Evolutionary conservation across 2,113 vertebrate genomes (phyloP), one percentile per base, ranked within the genome.

Genomic region (Ursus arctos): DNA sequence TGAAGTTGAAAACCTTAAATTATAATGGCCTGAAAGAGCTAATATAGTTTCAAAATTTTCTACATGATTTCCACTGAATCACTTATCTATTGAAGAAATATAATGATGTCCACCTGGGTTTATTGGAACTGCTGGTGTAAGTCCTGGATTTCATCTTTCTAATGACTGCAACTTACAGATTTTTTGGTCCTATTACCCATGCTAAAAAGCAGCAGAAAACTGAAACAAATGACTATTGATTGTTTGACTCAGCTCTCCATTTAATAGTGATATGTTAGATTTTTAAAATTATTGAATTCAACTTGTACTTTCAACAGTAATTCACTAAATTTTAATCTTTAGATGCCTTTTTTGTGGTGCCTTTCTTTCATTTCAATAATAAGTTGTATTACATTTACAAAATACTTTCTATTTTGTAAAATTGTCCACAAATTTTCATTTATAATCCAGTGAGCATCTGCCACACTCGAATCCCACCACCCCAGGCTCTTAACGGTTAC

Each of bases 271-370:
- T 77, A 31, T 82, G 69, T 57, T n/a, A 88, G 1, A 61, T 6
- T 76, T 94, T 93, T 36, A 49, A 77, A 84, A 93, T 97, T 87
- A 74, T 63, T 15, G 7, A 74, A 63, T 31, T 89, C 4, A 93
- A 95, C 7, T 85, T 43, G 36, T 77, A 47, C 4, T 83, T 6
- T 88, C 26, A 88, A 71, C 0, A 77, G 2, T 53, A 96, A 77
- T 81, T 95, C 40, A 59, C 49, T 85, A 33, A 51, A 71, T 85
- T 93, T 95, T 88, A 74, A 76, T 95, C 28, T 57, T 88, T 43
- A 11, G 3, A 71, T 77, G 13, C 0, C 43, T 24, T 15, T 79
- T 61, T 67, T 63, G 1, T 71, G 19, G 4, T n/a, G 18, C 3
- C 4, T 3, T 59, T 91, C 4, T 14, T 53, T 2, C 5, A 63